Conservation (phyloP, 2,888 invertebrate genomes). For the Sinhomidia bicolor region DNA sequence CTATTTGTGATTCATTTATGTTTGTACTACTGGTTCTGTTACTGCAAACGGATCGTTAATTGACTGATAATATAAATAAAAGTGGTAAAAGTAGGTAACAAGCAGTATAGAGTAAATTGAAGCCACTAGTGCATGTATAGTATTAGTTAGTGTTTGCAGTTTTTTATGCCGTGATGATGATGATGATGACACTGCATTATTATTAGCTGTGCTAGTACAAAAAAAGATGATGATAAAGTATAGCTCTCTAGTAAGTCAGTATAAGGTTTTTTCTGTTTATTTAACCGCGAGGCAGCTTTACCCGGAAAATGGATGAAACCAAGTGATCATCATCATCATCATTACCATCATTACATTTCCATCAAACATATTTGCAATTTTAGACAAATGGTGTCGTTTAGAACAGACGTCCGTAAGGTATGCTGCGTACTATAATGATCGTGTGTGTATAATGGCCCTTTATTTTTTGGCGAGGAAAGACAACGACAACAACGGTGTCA, state of each 20-base stretch:
- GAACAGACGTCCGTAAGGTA: too few relatives aligned
- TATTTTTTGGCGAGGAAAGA: not conserved
- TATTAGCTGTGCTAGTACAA: not conserved
- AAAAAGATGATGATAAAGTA: not conserved
- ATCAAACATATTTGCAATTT: not conserved
- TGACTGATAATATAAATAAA: conserved; percentile 64
- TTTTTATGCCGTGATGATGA: not conserved
- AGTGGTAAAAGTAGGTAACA: conserved; percentile 59
- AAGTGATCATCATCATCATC: not conserved
- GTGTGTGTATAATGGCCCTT: too few relatives aligned
- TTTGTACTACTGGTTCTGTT: not conserved
- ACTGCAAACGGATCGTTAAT: conserved; percentile 28
- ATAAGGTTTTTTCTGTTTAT: too few relatives aligned
- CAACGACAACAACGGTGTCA: not conserved
- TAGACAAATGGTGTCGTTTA: not conserved
- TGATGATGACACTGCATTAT: not conserved
- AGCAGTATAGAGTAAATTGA: not conserved
- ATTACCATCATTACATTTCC: not conserved
- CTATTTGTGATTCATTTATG: not conserved
- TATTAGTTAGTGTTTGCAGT: conserved; percentile 1
- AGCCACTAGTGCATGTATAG: conserved; percentile 48
- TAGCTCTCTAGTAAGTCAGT: not conserved
- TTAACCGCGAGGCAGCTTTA: too few relatives aligned
- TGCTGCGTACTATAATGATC: too few relatives aligned
- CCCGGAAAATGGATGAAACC: not conserved